Percentiles rank a stretch among this genome's conserved stretches.
Evolutionary conservation across 2,797 vertebrate species (phyloP).

Genomic region (Malurus leucopterus): DNA sequence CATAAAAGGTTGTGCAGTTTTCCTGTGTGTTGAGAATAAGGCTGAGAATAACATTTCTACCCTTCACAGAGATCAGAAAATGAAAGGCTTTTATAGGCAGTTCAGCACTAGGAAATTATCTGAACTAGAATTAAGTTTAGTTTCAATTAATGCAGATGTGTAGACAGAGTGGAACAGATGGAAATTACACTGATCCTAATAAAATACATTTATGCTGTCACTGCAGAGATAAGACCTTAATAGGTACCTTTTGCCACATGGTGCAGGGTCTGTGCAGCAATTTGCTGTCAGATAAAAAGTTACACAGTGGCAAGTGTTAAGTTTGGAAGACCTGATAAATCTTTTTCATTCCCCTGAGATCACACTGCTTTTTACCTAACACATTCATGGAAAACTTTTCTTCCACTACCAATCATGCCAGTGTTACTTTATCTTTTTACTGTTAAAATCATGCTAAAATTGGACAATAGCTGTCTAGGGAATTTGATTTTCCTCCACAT

Average conservation of each 20-base stretch:
- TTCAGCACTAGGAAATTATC: not conserved
- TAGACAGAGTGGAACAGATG: not conserved
- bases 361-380: not conserved
- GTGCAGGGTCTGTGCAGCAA: not conserved
- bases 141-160: not conserved
- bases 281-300: not conserved
- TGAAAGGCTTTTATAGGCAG: not conserved
- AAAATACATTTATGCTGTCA: not conserved
- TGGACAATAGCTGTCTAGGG: not conserved
- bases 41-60: not conserved
- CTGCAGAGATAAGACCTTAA: not conserved
- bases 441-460: not conserved
- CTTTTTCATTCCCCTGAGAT: not conserved
- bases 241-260: not conserved
- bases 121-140: not conserved
- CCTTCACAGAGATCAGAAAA: not conserved
- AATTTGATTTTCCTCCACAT: not conserved
- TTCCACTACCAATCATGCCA: not conserved
- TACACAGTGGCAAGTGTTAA: not conserved
- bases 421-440: not conserved
- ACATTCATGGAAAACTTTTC: not conserved
- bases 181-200: not conserved
- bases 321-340: not conserved
- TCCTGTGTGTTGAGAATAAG: not conserved
- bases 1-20: not conserved